A percentile compares a stretch with the other conserved stretches of the same genome.
Evolutionary conservation across 2,888 invertebrate species (phyloP).

Genomic region (Cerastis rubricosa): DNA sequence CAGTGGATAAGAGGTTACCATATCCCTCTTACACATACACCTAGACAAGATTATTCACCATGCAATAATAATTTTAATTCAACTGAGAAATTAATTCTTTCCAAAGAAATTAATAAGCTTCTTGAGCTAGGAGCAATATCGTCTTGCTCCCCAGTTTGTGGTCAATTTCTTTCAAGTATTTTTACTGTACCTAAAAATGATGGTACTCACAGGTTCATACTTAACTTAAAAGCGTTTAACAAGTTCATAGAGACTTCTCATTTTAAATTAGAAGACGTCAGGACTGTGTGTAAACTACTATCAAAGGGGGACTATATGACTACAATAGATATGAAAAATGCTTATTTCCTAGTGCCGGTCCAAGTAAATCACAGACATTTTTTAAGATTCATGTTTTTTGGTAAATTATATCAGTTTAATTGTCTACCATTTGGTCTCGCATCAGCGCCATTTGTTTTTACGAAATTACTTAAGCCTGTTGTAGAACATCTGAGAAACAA

Average conservation of each 20-base stretch:
- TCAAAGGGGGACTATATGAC: not conserved
- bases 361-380: not conserved
- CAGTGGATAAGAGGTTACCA: constrained; percentile 9
- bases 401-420: not conserved
- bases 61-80: constrained; percentile 11
- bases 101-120: not conserved
- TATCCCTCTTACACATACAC: constrained; percentile 17
- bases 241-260: not conserved
- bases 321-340: not conserved
- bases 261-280: not conserved
- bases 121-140: not conserved
- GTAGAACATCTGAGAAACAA: not conserved
- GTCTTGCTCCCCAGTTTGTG: constrained; percentile 1
- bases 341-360: not conserved
- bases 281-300: not conserved
- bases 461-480: not conserved
- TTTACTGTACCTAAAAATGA: not conserved
- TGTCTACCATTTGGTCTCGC: not conserved
- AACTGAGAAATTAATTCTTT: constrained; percentile 10
- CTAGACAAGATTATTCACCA: constrained; percentile 1
- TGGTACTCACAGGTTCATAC: constrained; percentile 1
- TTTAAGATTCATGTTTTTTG: no score
- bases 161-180: not conserved
- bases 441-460: not conserved
- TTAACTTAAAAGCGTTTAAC: not conserved